Base-by-base conservation (phyloP, 1,140 invertebrate species). In the Sweltsa coloradensis region DNA sequence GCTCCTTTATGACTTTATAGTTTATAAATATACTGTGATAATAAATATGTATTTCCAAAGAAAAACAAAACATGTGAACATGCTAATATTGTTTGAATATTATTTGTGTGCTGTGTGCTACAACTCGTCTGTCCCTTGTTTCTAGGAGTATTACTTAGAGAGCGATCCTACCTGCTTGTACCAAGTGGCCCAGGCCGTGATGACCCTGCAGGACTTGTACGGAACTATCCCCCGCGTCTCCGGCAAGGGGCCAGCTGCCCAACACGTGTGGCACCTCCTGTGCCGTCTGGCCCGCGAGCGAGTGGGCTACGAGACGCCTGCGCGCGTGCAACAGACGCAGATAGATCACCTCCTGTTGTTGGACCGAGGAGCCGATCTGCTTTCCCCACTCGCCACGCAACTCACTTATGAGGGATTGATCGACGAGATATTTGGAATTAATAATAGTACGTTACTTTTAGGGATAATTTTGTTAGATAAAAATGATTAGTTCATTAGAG, bases 331-430 rank as follows among this genome's bases (percentile, higher is more conserved):
- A 4, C 31, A 25, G 7, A 26, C 2, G 18, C 49, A 37, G 64
- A 93, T 97, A 22, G 90, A 97, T 62, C 86, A 88, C 62, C 70
- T 99, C 6, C 68, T 98, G 16, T 60, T 97, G 13, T 63, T 97
- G 1, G 93, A 97, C 69, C 70, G 95, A 25, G 80, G 79, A 41
- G 76, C 97, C 13, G 96, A 99, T 72, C 76, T 96, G 41, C 73
- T 98, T 5, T 89, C 89, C 25, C 89, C 93, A 3, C 67, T 99
- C 50, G 79, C 89, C 1, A 96, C 90, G 0, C 96, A 99, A 58
- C 73, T 97, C 14, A 98, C 94, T 0, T 99, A 98, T 62, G 94
- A 98, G 69, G 96, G 94, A 14, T 69, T 98, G 9, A 91, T 99
- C 55, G 96, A 96, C 71, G 87, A 91, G 70, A 76, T 89, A 52